Conservation (phyloP, 2,888 invertebrate species). For the Chesias legatella region DNA sequence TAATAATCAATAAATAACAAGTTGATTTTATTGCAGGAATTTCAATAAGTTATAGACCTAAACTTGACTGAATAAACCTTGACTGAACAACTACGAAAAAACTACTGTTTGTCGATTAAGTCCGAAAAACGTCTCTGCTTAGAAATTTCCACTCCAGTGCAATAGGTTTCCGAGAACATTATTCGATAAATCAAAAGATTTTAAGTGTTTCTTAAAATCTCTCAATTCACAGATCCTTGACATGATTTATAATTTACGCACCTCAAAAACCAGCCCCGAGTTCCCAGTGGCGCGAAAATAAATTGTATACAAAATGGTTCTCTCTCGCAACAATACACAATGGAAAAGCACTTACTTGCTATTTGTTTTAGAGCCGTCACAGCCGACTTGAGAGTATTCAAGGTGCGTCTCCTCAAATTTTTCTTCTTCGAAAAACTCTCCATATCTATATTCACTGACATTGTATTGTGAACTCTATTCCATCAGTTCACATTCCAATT, state of each 20-base stretch:
- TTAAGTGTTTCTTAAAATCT: too few species aligned
- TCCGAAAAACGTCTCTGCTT: too few species aligned
- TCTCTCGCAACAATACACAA: constrained; percentile 28
- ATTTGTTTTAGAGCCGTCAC: constrained; percentile 72
- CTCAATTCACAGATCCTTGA: too few species aligned
- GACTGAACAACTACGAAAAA: too few species aligned
- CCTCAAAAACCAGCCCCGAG: constrained; percentile 4
- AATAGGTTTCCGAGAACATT: too few species aligned
- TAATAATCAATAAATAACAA: too few species aligned
- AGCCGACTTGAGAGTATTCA: constrained; percentile 71
- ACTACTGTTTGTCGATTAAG: too few species aligned
- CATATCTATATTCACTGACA: constrained; percentile 72
- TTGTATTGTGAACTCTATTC: constrained; percentile 39
- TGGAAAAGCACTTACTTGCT: constrained; percentile 62
- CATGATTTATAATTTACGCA: neutral
- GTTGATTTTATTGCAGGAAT: too few species aligned
- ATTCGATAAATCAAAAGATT: too few species aligned
- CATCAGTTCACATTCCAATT: constrained; percentile 21
- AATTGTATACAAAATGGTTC: constrained; percentile 18
- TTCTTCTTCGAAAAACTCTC: constrained; percentile 68
- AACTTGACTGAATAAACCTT: too few species aligned
- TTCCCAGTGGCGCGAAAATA: constrained; percentile 17
- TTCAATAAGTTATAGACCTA: too few species aligned
- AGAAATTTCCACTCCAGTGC: too few species aligned
- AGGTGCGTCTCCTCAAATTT: constrained; percentile 67